These are phyloP conservation scores for Seriola rivoliana DNA, from an alignment of 2,113 vertebrate species.

Conservation along the genomic window DNA sequence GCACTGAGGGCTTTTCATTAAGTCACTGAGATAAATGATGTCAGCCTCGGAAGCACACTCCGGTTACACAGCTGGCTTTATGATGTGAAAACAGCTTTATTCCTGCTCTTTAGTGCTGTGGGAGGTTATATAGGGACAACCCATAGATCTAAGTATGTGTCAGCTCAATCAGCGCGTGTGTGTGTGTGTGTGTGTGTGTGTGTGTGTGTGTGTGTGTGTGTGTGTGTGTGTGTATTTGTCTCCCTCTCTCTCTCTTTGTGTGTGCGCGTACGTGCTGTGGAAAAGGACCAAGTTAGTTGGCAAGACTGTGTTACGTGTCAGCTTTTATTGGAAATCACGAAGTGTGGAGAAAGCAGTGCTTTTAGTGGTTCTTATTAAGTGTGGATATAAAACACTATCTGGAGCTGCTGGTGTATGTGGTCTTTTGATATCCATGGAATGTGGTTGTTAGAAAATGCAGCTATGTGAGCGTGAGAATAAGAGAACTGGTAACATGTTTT, in stretches of 20 bases:
- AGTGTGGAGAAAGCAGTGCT: slow-evolving; percentile 66
- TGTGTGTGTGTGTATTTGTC: neutral
- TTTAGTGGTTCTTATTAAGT: slow-evolving; percentile 65
- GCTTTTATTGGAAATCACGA: slow-evolving; percentile 75
- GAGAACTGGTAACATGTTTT: neutral
- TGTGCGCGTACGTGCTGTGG: slow-evolving; percentile 18
- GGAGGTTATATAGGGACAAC: slow-evolving; percentile 62
- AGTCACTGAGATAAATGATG: slow-evolving; percentile 41
- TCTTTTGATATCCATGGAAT: slow-evolving; percentile 39
- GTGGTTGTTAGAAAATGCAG: slow-evolving; percentile 27
- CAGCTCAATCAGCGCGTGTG: slow-evolving; percentile 46
- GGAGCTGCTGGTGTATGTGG: slow-evolving; percentile 35
- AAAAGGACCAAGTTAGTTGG: slow-evolving; percentile 67
- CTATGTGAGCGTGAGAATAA: neutral
- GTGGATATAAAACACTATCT: slow-evolving; percentile 69
- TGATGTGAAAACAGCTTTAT: slow-evolving; percentile 65
- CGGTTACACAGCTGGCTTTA: slow-evolving; percentile 46
- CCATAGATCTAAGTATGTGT: slow-evolving; percentile 59
- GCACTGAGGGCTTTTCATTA: slow-evolving; percentile 41
- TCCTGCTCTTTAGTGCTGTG: slow-evolving; percentile 57
- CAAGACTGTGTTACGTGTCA: slow-evolving; percentile 64
- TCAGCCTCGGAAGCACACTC: slow-evolving; percentile 29
- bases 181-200: slow-evolving; percentile 8
- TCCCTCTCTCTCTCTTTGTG: too few relatives aligned
- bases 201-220: slow-evolving; percentile 10